Percentiles rank a stretch among this genome's conserved stretches.
These are phyloP conservation scores for Noctilio leporinus DNA, from an alignment of 2,113 vertebrate species.

Conservation along the genomic window DNA sequence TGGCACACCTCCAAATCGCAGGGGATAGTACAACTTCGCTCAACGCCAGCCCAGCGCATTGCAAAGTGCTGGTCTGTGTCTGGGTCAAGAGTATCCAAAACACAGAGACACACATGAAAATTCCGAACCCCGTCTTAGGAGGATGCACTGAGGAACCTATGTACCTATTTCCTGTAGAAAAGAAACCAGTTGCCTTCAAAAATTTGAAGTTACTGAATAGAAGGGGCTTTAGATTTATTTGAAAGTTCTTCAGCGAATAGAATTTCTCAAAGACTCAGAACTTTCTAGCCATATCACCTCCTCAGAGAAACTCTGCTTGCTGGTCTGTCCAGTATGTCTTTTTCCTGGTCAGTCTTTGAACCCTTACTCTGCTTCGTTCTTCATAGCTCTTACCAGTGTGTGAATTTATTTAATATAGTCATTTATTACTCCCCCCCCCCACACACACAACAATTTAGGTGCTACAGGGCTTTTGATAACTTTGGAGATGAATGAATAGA, in stretches of 20 bases:
- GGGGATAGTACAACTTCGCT: rapidly evolving
- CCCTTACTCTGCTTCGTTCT: background rate
- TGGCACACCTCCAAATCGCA: background rate
- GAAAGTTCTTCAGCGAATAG: background rate
- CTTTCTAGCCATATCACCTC: too few relatives aligned
- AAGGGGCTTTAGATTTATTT: background rate
- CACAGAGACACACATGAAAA: background rate
- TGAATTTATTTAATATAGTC: background rate
- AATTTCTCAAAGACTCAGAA: background rate
- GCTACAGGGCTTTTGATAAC: background rate
- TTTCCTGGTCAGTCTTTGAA: background rate
- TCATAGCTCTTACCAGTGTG: background rate
- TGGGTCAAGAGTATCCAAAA: background rate
- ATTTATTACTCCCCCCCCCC: background rate
- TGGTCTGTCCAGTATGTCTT: background rate
- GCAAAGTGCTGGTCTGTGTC: rapidly evolving
- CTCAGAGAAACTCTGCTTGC: background rate
- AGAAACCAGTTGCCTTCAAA: background rate
- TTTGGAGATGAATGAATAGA: background rate
- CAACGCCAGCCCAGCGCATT: rapidly evolving
- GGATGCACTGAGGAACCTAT: background rate
- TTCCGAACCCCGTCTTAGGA: background rate
- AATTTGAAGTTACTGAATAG: background rate
- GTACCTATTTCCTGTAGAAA: background rate
- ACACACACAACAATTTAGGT: background rate